Evolutionary conservation across 2,888 invertebrate species (phyloP).

Genomic region (Uloborus plumipes): DNA sequence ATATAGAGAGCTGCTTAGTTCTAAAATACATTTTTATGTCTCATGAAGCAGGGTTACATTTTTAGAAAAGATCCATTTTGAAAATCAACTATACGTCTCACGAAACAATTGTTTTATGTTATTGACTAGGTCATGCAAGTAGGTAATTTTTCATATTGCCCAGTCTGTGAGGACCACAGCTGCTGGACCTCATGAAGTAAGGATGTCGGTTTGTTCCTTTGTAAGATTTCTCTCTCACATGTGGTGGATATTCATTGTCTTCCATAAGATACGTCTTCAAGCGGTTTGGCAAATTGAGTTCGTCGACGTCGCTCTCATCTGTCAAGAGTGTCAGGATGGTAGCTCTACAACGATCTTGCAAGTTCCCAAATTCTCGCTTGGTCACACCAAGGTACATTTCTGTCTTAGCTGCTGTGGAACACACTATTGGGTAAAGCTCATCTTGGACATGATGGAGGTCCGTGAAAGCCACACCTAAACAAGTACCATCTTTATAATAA

Average conservation of each 20-base stretch:
- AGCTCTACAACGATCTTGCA: conserved; percentile 78
- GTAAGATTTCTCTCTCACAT: conserved; percentile 2
- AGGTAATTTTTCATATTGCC: conserved; percentile 20
- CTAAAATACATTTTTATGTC: too few species aligned
- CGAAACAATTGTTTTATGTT: too few species aligned
- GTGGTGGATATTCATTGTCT: conserved; percentile 68
- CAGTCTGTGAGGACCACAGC: conserved; percentile 31
- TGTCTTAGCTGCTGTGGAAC: conserved; percentile 82
- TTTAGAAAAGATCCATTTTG: too few species aligned
- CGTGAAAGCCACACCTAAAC: conserved; percentile 80
- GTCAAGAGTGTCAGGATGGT: conserved; percentile 76
- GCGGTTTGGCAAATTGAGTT: conserved; percentile 76
- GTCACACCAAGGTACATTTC: conserved; percentile 79
- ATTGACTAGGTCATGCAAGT: not conserved
- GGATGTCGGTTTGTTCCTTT: conserved; percentile 14
- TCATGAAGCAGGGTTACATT: too few species aligned
- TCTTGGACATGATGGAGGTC: conserved; percentile 77
- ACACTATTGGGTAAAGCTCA: conserved; percentile 79
- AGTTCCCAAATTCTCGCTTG: conserved; percentile 77
- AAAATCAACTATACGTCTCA: too few species aligned
- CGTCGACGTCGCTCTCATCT: conserved; percentile 74
- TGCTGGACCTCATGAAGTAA: conserved; percentile 46
- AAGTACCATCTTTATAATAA: conserved; percentile 80
- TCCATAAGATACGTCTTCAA: conserved; percentile 77
- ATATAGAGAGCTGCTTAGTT: too few species aligned